Evolutionary conservation across 2,113 vertebrate genomes (phyloP).

Genomic region (Pterocles orientalis): DNA sequence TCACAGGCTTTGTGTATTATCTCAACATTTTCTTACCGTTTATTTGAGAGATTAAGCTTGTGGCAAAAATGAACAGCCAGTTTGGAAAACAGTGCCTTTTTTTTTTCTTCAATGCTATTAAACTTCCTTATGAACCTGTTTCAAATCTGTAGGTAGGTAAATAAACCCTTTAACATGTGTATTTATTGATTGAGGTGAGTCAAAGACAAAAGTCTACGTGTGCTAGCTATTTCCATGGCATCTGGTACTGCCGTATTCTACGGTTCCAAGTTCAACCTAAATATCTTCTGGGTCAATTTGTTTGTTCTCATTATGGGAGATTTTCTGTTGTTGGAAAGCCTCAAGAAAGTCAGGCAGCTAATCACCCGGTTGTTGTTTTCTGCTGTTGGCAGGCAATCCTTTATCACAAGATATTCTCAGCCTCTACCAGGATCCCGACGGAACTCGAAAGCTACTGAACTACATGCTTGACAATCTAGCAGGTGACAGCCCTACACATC

Average conservation of each 20-base stretch:
- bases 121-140: neutral
- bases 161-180: neutral
- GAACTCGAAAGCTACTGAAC: constrained; percentile 98
- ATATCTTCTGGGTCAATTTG: neutral
- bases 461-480: constrained; percentile 99
- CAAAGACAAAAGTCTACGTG: neutral
- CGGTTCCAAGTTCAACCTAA: neutral
- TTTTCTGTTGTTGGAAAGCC: neutral
- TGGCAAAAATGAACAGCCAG: neutral
- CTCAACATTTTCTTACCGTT: neutral
- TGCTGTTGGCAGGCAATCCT: constrained; percentile 90
- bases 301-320: neutral
- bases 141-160: neutral
- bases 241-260: neutral
- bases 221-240: neutral
- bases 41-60: neutral
- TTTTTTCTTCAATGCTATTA: neutral
- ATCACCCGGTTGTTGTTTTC: neutral
- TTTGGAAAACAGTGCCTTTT: neutral
- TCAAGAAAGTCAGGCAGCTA: neutral
- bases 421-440: constrained; percentile 96
- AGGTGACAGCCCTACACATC: constrained; percentile 70
- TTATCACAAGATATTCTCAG: constrained; percentile 98
- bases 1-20: neutral
- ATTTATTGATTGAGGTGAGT: neutral